Evolutionary conservation across 2,797 vertebrate species (phyloP), one percentile per base, ranked within the genome.

Genomic region (Sebastes wilsoni): DNA sequence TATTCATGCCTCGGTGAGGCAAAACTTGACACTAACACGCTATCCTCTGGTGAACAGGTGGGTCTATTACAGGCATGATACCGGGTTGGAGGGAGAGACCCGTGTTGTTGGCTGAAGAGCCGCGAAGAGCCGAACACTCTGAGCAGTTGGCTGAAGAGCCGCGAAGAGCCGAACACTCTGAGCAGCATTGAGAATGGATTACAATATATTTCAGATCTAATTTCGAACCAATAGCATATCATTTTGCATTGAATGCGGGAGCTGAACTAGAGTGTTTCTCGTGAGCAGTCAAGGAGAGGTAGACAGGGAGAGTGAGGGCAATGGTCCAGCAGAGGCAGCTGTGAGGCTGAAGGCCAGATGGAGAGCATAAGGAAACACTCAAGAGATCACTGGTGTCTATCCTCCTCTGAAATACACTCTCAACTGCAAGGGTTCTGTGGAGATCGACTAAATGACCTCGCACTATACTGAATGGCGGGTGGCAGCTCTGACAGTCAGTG

Each of bases 291-390:
- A 34, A 56, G 75, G 75, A 73, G 46, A 73, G 56, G 72, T 1
- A n/a, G 76, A 66, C n/a, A 10, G 62, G 61, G 64, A 71, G 67
- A 34, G 8, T 0, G 70, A 71, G 70, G 75, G 90, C 78, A 60
- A 65, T 3, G 81, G 30, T 88, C 61, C 64, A 87, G 81, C 69
- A 61, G 70, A 84, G 72, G 75, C 89, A 92, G 92, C 91, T 92
- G 90, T 79, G 82, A 83, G 83, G 77, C 83, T 71, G 75, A 60
- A 61, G 42, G 84, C 84, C 89, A 90, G 75, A 23, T 59, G 75
- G 54, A 84, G 64, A 87, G 71, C 70, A 70, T 88, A 82, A 80
- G 74, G 80, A 81, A 88, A 82, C 74, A 73, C 82, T 87, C 75
- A 49, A 27, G 81, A 85, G 74, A 84, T 70, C 70, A 1, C 59